Evolutionary conservation across 1,140 invertebrate species (phyloP).

Genomic region (Eumaeus atala): DNA sequence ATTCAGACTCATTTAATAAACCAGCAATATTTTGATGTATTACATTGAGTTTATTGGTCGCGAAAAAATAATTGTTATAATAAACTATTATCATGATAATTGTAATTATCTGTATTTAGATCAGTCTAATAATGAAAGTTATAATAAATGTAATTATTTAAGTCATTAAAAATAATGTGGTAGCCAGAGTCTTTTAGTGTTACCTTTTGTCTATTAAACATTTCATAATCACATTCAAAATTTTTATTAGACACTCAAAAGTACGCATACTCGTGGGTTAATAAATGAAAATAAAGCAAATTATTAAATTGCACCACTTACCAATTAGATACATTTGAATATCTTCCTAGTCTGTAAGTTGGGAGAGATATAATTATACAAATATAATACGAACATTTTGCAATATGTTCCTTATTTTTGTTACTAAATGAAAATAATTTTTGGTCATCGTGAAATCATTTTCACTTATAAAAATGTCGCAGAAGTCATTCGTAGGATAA

Average conservation of each 20-base stretch:
- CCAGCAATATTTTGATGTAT: too few relatives aligned
- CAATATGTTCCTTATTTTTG: neutral
- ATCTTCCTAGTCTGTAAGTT: too few relatives aligned
- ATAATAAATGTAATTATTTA: neutral
- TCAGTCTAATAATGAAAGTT: neutral
- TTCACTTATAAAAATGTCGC: neutral
- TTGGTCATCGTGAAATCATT: neutral
- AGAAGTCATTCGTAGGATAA: neutral
- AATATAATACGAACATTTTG: neutral
- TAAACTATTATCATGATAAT: neutral
- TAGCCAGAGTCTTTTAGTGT: neutral
- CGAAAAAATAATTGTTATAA: neutral
- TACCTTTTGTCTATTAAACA: neutral
- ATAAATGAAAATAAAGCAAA: neutral
- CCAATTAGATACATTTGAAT: neutral
- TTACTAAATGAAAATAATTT: slow-evolving; percentile 2
- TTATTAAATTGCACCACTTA: slow-evolving; percentile 1
- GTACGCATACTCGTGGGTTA: neutral
- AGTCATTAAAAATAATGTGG: neutral
- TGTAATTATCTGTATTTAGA: neutral
- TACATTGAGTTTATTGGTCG: too few relatives aligned
- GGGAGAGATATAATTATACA: neutral
- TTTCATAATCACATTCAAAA: neutral
- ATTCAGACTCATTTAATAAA: too few relatives aligned
- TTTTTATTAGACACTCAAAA: neutral